A percentile compares a stretch with the other conserved stretches of the same genome.
Conservation (phyloP, 35 echinoderm and acorn worm genomes). For the Hemicentrotus pulcherrimus region DNA sequence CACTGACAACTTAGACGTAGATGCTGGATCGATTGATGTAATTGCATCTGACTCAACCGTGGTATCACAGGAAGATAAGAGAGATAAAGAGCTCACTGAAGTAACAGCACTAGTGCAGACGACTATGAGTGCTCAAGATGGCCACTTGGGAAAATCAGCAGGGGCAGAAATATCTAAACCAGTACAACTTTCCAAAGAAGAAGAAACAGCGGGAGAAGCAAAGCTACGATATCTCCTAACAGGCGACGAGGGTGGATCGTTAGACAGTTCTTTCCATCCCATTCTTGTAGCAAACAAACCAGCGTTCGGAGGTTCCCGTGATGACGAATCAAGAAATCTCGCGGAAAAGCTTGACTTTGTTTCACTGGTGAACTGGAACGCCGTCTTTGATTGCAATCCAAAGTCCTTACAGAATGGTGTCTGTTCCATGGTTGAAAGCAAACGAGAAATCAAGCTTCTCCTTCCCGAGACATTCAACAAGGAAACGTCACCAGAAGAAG, state of each 20-base stretch:
- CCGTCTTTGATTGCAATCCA: slow-evolving; percentile 23
- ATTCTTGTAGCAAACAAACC: not conserved
- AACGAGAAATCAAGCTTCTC: not conserved
- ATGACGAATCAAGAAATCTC: not conserved
- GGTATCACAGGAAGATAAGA: not conserved
- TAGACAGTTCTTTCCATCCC: slow-evolving; percentile 23
- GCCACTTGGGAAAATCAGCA: not conserved
- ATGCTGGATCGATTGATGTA: not conserved
- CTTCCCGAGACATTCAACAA: not conserved
- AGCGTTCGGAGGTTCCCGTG: too few relatives aligned
- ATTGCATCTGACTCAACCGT: not conserved
- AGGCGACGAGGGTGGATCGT: not conserved
- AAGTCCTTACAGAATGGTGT: not conserved
- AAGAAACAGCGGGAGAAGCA: slow-evolving; percentile 20
- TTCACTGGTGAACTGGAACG: slow-evolving; percentile 10
- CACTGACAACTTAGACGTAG: not conserved
- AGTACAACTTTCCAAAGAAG: slow-evolving; percentile 7
- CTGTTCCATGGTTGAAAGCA: not conserved
- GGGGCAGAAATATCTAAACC: not conserved
- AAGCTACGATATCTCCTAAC: slow-evolving; percentile 27
- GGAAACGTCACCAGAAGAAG: not conserved
- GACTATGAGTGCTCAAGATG: not conserved
- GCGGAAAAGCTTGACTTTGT: not conserved
- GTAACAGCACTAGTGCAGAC: not conserved
- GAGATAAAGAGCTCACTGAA: not conserved